Base-by-base conservation (phyloP, 1,140 invertebrate genomes). In the Dryas iulia region DNA sequence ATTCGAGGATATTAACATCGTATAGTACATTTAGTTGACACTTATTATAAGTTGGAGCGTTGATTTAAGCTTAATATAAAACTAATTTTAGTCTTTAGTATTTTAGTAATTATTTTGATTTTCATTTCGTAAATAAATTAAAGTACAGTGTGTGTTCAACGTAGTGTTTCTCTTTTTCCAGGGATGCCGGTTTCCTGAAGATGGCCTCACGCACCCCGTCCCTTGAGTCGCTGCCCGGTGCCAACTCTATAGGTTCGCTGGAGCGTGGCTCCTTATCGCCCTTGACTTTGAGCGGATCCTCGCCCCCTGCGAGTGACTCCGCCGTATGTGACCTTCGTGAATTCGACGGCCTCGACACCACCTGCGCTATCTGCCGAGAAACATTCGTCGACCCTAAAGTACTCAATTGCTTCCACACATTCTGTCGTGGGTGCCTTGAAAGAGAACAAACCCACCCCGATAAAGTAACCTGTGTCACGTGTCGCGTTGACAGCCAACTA, bases 181-280 rank as follows among this genome's bases (percentile, higher is more conserved):
- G 92, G 92, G 92, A 92, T 92, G 91, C 90, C 87, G 91, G 91
- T 91, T 90, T 91, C 89, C 88, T 92, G 92, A 92, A 92, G 90
- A 92, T 92, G 92, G 92, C 92, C 89, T 92, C 92, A 89, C 91
- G 92, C 89, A 97, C 97, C 93, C 96, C 96, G 89, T 97, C 97
- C 92, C 93, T 97, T 93, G 96, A 97, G 94, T 97, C 96, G 93
- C 93, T 96, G 92, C 94, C 94, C 85, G 96, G 96, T 94, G 96
- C 96, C 90, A 97, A 96, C 93, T 97, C 96, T 85, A 95, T 97
- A 92, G 96, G 96, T 94, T 97, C 96, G 79, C 93, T 95, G 78
- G 95, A 96, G 87, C 94, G 94, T 91, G 93, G 93, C 89, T 93
- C 94, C 87, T 86, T 94, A 84, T 96, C 96, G 65, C 96, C 96